Evolutionary conservation across 2,113 vertebrate species (phyloP), one percentile per base, ranked within the genome.

Genomic region (Gymnogyps californianus): DNA sequence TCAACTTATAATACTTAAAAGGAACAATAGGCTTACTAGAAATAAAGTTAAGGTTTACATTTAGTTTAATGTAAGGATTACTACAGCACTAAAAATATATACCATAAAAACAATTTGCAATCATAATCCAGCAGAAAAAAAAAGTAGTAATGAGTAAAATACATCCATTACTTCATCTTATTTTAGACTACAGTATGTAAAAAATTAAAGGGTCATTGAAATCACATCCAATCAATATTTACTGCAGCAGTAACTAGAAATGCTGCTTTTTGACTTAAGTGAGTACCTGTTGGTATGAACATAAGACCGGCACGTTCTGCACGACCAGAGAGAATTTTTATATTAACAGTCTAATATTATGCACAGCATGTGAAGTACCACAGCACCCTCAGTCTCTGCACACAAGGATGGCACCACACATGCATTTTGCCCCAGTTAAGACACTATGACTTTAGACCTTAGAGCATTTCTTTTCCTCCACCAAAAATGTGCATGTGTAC

Each of bases 401-500:
- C n/a, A 77, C 8, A 58, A 65, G 26, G 67, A 21, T n/a, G 42
- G 42, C 51, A 77, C 38, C n/a, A 47, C 75, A 62, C 32, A 17
- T 31, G 16, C 34, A 36, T 52, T 91, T 58, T 88, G 34, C 12
- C 19, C 36, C 31, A 72, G 15, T 58, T 47, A 49, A 58, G 58
- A 52, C 20, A 31, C 9, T 13, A 8, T 22, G 49, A 67, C 13
- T 9, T 64, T n/a, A n/a, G 8, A 40, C 8, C 36, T 16, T 19
- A 46, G 34, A 78, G 16, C 4, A 70, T n/a, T 91, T 51, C 3
- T 40, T 74, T 51, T 62, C 16, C 49, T 61, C 49, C 65, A 38
- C n/a, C 12, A 51, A 77, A 90, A 28, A 24, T 0, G 0, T 1
- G 6, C 32, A 20, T 16, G 10, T 13, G 14, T 59, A 55, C 24